Evolutionary conservation across 1,140 invertebrate species (phyloP).

Genomic region (Panagrolaimus sp.): DNA sequence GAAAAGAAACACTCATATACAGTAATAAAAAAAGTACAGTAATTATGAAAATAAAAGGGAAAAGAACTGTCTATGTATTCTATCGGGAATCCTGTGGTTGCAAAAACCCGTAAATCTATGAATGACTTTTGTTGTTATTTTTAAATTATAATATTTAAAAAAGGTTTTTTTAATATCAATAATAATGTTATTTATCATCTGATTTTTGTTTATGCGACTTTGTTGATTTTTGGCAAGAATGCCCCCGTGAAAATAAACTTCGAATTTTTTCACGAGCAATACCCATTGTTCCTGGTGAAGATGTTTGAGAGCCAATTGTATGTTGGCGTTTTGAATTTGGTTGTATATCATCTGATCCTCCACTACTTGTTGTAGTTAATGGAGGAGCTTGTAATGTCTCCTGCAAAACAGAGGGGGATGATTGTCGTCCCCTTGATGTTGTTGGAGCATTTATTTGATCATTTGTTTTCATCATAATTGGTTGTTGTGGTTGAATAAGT

Average conservation of each 20-base stretch:
- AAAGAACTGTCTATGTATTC: too few relatives aligned
- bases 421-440: neutral
- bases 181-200: neutral
- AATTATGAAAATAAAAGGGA: too few relatives aligned
- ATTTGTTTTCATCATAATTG: neutral
- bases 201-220: conserved; percentile 5
- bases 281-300: conserved; percentile 2
- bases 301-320: neutral
- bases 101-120: neutral
- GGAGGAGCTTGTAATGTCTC: neutral
- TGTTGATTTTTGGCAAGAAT: conserved; percentile 12
- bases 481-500: too few relatives aligned
- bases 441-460: neutral
- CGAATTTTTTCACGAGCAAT: neutral
- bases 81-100: conserved; percentile 11
- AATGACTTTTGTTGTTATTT: too few relatives aligned
- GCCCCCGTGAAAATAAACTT: conserved; percentile 4
- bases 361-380: neutral
- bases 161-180: neutral
- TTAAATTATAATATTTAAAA: neutral
- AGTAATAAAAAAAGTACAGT: too few relatives aligned
- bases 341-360: too few relatives aligned
- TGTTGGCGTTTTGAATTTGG: neutral
- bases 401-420: neutral
- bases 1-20: too few relatives aligned